Percentiles rank a stretch among this genome's conserved stretches.
Conservation (phyloP, 23 tunicate genomes). For the Halocynthia roretzi region DNA sequence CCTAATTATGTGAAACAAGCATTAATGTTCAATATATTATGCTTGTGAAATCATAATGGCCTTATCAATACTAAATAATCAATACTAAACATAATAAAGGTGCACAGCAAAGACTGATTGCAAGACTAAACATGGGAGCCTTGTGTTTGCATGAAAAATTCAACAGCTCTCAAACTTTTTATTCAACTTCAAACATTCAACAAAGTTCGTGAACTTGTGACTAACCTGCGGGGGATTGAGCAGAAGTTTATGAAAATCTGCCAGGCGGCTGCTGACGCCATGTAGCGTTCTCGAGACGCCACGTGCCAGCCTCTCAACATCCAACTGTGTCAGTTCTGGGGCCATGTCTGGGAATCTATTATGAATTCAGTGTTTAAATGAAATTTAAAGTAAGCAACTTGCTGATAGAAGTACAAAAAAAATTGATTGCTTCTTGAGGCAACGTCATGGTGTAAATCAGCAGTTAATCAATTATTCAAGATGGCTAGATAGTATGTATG, state of each 20-base stretch:
- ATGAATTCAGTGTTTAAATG: background rate
- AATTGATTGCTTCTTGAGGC: background rate
- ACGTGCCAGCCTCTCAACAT: constrained; percentile 80
- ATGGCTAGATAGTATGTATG: background rate
- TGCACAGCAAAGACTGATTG: no score
- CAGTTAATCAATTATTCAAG: background rate
- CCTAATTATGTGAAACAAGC: no score
- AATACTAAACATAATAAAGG: no score
- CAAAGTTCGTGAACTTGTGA: no score
- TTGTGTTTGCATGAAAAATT: no score
- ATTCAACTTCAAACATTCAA: no score
- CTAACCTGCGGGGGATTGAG: constrained; percentile 76
- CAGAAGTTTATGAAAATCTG: constrained; percentile 73
- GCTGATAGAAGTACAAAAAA: background rate
- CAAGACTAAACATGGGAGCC: no score
- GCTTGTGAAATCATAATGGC: no score
- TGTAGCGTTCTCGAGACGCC: constrained; percentile 84
- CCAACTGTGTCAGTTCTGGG: constrained; percentile 85
- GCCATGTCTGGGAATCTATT: constrained; percentile 83
- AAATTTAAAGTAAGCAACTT: background rate
- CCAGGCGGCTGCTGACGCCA: constrained; percentile 65
- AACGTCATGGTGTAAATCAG: background rate
- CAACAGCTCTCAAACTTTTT: no score
- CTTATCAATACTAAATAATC: no score
- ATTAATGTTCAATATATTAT: no score